A percentile compares a stretch with the other conserved stretches of the same genome.
Conservation (phyloP, 2,113 vertebrate genomes). For the Pyrgilauda ruficollis region DNA sequence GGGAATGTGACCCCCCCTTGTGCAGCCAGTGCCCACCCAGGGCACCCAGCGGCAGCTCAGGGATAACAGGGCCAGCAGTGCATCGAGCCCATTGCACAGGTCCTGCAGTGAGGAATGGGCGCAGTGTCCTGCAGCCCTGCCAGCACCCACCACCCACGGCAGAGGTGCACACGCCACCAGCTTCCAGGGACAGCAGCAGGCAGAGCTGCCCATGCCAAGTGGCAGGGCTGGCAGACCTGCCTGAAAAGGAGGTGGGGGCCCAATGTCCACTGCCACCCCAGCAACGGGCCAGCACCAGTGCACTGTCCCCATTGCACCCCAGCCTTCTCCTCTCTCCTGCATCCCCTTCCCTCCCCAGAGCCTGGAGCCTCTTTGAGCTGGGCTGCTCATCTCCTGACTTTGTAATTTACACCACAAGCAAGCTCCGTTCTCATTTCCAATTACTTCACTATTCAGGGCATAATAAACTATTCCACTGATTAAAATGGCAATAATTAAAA, state of each 20-base stretch:
- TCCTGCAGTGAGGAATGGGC: accelerated
- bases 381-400: background rate
- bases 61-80: accelerated
- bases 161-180: background rate
- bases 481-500: constrained; percentile 47
- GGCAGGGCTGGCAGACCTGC: background rate
- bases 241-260: background rate
- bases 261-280: background rate
- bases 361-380: background rate
- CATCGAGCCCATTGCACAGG: accelerated
- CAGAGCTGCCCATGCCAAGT: background rate
- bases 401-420: background rate
- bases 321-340: background rate
- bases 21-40: background rate
- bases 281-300: accelerated
- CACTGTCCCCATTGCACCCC: accelerated
- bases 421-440: background rate
- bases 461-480: constrained; percentile 8
- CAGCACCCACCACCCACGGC: accelerated
- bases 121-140: background rate
- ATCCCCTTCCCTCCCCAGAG: background rate
- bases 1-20: background rate
- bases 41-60: background rate
- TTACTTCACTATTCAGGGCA: background rate
- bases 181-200: background rate